Evolutionary conservation across 1,140 invertebrate species (phyloP).

Genomic region (Diorhabda sublineata): DNA sequence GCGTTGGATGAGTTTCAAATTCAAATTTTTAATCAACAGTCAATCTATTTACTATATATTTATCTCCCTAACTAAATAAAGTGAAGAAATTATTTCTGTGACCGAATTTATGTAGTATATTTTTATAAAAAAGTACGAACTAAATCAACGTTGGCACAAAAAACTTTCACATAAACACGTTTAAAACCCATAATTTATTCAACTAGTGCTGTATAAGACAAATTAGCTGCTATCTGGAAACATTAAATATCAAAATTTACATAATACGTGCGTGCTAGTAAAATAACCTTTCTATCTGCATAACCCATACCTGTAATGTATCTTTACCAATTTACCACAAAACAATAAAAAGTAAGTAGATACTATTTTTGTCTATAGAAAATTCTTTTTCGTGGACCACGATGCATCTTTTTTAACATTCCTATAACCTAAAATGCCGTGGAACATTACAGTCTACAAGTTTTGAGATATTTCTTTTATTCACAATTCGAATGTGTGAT

Average conservation of each 20-base stretch:
- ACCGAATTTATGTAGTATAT: too few relatives aligned
- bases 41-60: too few relatives aligned
- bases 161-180: too few relatives aligned
- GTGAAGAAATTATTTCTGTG: too few relatives aligned
- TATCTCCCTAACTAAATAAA: too few relatives aligned
- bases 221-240: not conserved
- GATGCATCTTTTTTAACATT: not conserved
- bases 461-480: too few relatives aligned
- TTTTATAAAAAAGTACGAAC: too few relatives aligned
- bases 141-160: too few relatives aligned
- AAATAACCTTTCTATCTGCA: not conserved
- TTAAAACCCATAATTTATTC: not conserved
- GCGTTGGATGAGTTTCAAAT: too few relatives aligned
- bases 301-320: not conserved
- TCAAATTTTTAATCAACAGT: too few relatives aligned
- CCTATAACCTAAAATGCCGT: not conserved
- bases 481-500: too few relatives aligned
- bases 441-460: too few relatives aligned
- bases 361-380: not conserved
- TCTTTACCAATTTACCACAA: not conserved
- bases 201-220: not conserved
- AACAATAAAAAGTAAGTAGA: not conserved
- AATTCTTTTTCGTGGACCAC: not conserved
- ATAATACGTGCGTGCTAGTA: not conserved
- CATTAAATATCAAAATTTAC: constrained; percentile 3